phyloP scores from a whole-genome alignment of 1,140 invertebrate species.

The Macrobrachium nipponense region DNA sequence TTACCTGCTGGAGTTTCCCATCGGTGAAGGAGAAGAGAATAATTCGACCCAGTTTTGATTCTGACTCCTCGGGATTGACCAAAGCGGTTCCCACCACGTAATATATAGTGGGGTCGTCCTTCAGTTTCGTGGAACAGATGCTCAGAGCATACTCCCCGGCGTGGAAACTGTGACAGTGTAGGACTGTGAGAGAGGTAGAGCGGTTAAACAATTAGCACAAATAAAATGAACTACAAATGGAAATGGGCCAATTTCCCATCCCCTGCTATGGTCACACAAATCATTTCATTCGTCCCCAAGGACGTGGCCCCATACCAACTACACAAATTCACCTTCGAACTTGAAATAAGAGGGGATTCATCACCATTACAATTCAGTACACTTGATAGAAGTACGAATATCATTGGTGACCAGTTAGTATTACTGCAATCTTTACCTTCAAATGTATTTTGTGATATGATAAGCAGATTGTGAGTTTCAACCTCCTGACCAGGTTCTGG shows the following conservation, averaged over 20 bases:
- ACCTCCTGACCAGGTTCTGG: constrained; percentile 75
- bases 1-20: constrained; percentile 78
- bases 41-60: constrained; percentile 88
- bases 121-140: constrained; percentile 88
- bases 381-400: no score
- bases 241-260: no score
- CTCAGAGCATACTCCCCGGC: constrained; percentile 89
- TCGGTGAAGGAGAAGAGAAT: constrained; percentile 93
- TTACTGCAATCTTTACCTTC: constrained; percentile 89
- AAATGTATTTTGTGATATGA: constrained; percentile 93
- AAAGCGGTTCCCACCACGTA: constrained; percentile 95
- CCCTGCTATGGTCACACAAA: no score
- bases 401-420: no score
- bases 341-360: no score
- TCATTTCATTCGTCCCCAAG: no score
- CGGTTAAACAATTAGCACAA: constrained; percentile 2
- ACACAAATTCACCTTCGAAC: no score
- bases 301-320: no score
- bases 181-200: constrained; percentile 72
- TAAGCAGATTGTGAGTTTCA: constrained; percentile 90
- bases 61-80: constrained; percentile 93
- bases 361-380: no score
- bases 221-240: background rate
- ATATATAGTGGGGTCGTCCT: constrained; percentile 92
- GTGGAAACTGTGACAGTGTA: constrained; percentile 94